phyloP scores from a whole-genome alignment of 2,113 vertebrate genomes.

The Charadrius vociferus region DNA sequence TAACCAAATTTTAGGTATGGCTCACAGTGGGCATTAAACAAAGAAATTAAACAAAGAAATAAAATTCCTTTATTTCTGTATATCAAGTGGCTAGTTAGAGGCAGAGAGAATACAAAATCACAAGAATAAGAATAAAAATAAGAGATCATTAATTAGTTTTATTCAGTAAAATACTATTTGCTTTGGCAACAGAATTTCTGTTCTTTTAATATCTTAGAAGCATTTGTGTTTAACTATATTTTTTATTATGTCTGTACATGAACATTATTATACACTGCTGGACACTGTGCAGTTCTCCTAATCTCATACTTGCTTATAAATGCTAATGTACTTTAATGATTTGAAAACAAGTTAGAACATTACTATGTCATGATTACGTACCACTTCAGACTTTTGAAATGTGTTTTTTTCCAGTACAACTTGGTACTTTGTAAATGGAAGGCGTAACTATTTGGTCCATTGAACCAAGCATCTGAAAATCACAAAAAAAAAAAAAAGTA shows the following conservation, averaged over 20 bases:
- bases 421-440: not conserved
- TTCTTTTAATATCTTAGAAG: not conserved
- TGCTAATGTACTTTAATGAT: not conserved
- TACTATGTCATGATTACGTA: not conserved
- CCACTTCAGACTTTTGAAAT: not conserved
- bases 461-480: not conserved
- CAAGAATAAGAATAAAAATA: not conserved
- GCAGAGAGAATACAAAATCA: not conserved
- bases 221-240: not conserved
- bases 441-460: rapidly evolving
- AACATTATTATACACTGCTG: not conserved
- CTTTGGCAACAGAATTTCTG: not conserved
- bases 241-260: not conserved
- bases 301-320: not conserved
- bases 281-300: not conserved
- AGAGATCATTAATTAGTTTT: not conserved
- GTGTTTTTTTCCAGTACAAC: not conserved
- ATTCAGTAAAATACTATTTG: not conserved
- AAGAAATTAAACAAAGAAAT: not conserved
- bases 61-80: not conserved
- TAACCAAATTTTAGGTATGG: not conserved
- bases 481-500: not conserved
- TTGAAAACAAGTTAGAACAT: not conserved
- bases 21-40: not conserved
- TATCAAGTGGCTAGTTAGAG: not conserved